Evolutionary conservation across 2,113 vertebrate species (phyloP).

Genomic region (Terrapene triunguis): DNA sequence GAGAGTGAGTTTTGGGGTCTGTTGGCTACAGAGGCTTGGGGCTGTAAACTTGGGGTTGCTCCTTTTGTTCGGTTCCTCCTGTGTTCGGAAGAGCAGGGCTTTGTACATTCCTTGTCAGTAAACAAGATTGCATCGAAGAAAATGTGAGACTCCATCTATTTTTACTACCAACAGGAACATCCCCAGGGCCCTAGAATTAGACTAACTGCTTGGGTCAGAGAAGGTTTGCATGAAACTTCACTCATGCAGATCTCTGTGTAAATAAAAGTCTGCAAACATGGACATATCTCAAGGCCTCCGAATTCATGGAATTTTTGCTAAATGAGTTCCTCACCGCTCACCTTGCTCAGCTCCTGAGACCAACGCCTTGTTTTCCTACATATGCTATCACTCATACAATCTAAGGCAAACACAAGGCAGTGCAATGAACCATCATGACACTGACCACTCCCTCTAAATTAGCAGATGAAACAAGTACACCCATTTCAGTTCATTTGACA

Average conservation of each 20-base stretch:
- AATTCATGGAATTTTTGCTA: not conserved
- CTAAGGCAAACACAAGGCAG: not conserved
- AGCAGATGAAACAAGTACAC: not conserved
- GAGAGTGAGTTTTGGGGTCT: not conserved
- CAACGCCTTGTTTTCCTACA: not conserved
- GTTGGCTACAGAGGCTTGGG: not conserved
- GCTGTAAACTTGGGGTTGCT: not conserved
- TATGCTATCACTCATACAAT: not conserved
- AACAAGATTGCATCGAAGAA: not conserved
- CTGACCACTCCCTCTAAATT: not conserved
- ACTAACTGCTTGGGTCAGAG: not conserved
- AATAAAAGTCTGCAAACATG: not conserved
- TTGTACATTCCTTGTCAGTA: not conserved
- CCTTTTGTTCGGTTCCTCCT: not conserved
- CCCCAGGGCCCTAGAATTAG: not conserved
- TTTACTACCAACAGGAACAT: not conserved
- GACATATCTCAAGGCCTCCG: not conserved
- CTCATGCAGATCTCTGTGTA: not conserved
- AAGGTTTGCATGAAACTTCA: not conserved
- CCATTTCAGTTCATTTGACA: not conserved
- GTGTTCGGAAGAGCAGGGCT: not conserved
- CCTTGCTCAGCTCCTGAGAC: not conserved
- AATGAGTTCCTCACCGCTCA: not conserved
- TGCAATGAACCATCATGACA: conserved; percentile 28
- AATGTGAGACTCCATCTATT: not conserved